Base-by-base conservation (phyloP, 2,888 invertebrate species). In the Ichneumoninae sp. region DNA sequence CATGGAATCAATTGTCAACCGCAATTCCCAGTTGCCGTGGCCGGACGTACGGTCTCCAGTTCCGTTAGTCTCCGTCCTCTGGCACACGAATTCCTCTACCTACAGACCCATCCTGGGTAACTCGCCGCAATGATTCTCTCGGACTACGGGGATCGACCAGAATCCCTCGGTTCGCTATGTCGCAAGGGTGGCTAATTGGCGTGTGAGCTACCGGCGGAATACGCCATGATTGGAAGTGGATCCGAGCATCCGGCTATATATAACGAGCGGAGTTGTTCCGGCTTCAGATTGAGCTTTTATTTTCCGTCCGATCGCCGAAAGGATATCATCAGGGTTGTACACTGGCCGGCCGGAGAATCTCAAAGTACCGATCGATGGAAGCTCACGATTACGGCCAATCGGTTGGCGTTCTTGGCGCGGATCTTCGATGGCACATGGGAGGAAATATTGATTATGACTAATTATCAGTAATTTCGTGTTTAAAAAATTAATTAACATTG, bases 1-100 rank as follows among this genome's bases (percentile, higher is more conserved):
- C 88, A 82, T 71, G 68, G 88, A 91, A 91, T 90, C 89, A 91
- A 90, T 91, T 89, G 89, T 88, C 88, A 89, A 86, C 90, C 89
- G 83, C 90, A 90, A 90, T 91, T 90, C 89, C 89, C 88, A 87
- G 87, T 85, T 78, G 86, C 78, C 80, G 54, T 78, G 60, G 73
- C 52, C 60, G 79, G 76, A 80, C 77, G 66, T 54, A 80, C 69
- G 74, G 79, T 83, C 84, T 81, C 75, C 83, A 81, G 65, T 81
- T 83, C 76, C 66, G 71, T 80, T 82, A 40, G 65, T 54, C 73
- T 52, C 71, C 50, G 22, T 65, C 26, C 71, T 16, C 47, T 80
- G 52, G 10, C 63, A 60, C 47, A 66, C 80, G 66, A 22, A 76
- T 78, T 60, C 73, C 73, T 60, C 40, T 36, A 40, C 75, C 69